These are phyloP conservation scores for Tokudaia tokunoshimensis DNA, from an alignment of 2,797 vertebrate genomes.

Conservation along the genomic window DNA sequence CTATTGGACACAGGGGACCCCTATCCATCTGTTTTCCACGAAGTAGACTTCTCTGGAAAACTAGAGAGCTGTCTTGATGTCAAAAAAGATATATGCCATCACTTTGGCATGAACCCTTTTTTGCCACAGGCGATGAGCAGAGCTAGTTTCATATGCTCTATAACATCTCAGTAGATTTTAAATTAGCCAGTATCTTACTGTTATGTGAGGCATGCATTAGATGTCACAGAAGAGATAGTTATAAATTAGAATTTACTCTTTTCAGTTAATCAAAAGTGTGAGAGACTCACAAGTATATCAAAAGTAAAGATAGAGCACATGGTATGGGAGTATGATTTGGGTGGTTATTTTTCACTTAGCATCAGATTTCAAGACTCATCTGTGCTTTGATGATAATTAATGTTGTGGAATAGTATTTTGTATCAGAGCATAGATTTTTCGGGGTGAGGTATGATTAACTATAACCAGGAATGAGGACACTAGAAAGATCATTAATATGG, in stretches of 20 bases:
- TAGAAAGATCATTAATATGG: background rate
- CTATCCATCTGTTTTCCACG: background rate
- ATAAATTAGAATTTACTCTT: background rate
- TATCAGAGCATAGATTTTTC: background rate
- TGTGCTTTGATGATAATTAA: accelerated
- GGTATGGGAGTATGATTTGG: background rate
- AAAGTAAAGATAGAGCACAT: background rate
- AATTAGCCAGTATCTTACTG: background rate
- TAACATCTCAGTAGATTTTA: background rate
- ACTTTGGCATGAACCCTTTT: background rate
- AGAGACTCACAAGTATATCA: background rate
- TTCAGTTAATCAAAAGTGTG: background rate
- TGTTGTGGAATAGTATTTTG: background rate
- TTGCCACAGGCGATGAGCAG: background rate
- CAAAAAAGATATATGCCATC: background rate
- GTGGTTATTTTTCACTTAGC: background rate
- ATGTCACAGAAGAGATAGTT: background rate
- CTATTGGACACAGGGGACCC: background rate
- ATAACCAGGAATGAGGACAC: background rate
- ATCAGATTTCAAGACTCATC: background rate
- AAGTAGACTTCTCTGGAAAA: background rate
- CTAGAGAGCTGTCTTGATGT: background rate
- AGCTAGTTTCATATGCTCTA: background rate
- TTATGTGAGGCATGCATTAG: background rate
- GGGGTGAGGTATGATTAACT: background rate